phyloP scores from a whole-genome alignment of 2,113 vertebrate species.

The Centropus unirufus region DNA sequence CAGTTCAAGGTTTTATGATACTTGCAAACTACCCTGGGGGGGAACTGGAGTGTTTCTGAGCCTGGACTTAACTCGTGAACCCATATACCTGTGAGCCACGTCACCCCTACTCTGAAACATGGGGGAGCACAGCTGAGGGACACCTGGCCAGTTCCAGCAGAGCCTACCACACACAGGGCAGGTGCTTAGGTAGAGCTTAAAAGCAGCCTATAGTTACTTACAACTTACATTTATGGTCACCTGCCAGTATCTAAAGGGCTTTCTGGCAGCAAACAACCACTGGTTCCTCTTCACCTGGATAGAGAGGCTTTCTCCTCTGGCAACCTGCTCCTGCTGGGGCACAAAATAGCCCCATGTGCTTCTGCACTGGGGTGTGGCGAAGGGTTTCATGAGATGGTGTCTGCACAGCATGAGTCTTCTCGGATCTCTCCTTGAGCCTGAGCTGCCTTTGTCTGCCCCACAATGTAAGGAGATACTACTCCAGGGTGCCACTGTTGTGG shows the following conservation, averaged over 20 bases:
- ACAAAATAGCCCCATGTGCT: neutral
- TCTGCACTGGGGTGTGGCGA: neutral
- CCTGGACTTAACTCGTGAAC: neutral
- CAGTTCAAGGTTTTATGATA: neutral
- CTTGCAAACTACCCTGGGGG: neutral
- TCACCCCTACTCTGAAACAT: neutral
- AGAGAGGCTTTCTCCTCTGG: neutral
- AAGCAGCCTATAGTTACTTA: neutral
- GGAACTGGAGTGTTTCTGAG: neutral
- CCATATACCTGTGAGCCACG: neutral
- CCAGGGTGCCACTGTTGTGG: neutral
- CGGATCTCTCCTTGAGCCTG: accelerated
- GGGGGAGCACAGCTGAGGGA: neutral
- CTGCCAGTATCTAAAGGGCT: neutral
- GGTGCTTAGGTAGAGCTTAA: neutral
- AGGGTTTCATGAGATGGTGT: neutral
- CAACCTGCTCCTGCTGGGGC: accelerated
- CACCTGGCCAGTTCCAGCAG: neutral
- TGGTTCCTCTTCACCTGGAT: neutral
- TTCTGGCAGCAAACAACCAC: neutral
- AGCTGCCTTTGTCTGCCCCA: neutral
- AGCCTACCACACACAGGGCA: neutral
- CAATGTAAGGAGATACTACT: neutral
- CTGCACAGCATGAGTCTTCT: neutral
- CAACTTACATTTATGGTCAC: neutral